Conservation (phyloP, 1,140 invertebrate genomes). For the Lordiphosa collinella region DNA sequence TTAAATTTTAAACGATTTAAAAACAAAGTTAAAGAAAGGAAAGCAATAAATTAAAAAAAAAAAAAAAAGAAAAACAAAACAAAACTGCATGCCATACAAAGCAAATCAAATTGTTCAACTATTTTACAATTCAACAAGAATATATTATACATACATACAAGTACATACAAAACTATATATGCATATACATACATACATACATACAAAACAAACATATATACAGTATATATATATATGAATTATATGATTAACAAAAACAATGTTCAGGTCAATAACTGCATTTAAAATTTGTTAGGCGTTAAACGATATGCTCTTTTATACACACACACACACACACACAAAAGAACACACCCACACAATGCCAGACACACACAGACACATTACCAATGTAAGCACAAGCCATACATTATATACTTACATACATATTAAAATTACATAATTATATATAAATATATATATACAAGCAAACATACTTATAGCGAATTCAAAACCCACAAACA, state of each 20-base stretch:
- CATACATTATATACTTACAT: slow-evolving; percentile 24
- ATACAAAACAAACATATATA: slow-evolving; percentile 38
- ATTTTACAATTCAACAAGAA: slow-evolving; percentile 27
- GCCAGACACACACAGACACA: slow-evolving; percentile 37
- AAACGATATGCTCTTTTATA: slow-evolving; percentile 62
- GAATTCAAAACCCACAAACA: slow-evolving; percentile 1
- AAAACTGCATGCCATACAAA: background rate
- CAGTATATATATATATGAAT: slow-evolving; percentile 33
- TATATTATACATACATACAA: slow-evolving; percentile 14
- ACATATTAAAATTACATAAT: slow-evolving; percentile 11
- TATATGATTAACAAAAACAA: slow-evolving; percentile 42
- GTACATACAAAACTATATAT: slow-evolving; percentile 15
- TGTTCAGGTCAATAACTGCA: slow-evolving; percentile 76
- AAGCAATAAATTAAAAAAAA: slow-evolving; percentile 12
- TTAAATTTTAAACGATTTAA: slow-evolving; percentile 14
- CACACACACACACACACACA: slow-evolving; percentile 30
- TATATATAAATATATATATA: background rate
- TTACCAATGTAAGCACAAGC: slow-evolving; percentile 31
- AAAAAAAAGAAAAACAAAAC: slow-evolving; percentile 7
- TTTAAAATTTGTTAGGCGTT: slow-evolving; percentile 70
- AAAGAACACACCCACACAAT: no score
- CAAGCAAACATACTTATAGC: background rate
- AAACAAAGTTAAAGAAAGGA: slow-evolving; percentile 23
- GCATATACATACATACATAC: slow-evolving; percentile 22
- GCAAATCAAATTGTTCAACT: slow-evolving; percentile 26